phyloP scores from a whole-genome alignment of 2,888 invertebrate species.

The Hedya salicella region DNA sequence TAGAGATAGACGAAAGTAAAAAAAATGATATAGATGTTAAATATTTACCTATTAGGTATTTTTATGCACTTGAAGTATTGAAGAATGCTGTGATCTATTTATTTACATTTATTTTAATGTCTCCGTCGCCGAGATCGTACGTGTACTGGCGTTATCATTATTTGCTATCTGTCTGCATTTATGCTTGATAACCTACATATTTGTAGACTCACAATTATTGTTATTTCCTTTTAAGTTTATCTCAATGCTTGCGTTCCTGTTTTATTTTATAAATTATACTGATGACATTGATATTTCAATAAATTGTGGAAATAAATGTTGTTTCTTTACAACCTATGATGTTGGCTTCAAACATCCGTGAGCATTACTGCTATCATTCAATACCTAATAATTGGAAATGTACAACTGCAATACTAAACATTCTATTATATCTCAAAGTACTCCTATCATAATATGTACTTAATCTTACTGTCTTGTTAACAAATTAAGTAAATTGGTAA shows the following conservation, averaged over 20 bases:
- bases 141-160: slow-evolving; percentile 32
- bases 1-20: slow-evolving; percentile 22
- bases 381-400: no score
- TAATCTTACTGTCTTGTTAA: no score
- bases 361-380: no score
- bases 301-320: slow-evolving; percentile 32
- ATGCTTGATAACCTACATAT: slow-evolving; percentile 34
- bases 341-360: no score
- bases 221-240: slow-evolving; percentile 31
- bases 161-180: slow-evolving; percentile 35
- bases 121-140: neutral
- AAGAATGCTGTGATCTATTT: slow-evolving; percentile 38
- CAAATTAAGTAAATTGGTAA: no score
- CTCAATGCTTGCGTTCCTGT: slow-evolving; percentile 34
- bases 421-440: no score
- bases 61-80: slow-evolving; percentile 35
- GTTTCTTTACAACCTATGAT: slow-evolving; percentile 1
- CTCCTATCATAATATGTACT: no score
- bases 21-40: slow-evolving; percentile 20
- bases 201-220: slow-evolving; percentile 25
- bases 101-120: slow-evolving; percentile 24
- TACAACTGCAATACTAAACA: no score
- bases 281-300: slow-evolving; percentile 35
- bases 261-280: slow-evolving; percentile 29
- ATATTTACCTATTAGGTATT: slow-evolving; percentile 39